A percentile compares a stretch with the other conserved stretches of the same genome.
Evolutionary conservation across 2,797 vertebrate genomes (phyloP).

Genomic region (Ara ararauna): DNA sequence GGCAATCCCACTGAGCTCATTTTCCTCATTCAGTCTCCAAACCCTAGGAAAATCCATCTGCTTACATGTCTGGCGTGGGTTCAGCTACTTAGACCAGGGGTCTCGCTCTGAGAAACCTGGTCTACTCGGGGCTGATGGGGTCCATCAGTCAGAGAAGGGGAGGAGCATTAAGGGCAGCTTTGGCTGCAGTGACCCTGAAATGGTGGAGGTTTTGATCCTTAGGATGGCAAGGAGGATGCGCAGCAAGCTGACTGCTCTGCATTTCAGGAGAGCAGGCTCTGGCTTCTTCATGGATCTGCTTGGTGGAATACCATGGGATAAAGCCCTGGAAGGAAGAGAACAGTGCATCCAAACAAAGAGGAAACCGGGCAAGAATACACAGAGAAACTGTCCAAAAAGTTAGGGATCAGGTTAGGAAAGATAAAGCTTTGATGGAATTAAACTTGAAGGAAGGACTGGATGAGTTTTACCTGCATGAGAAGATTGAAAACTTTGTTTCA

Average conservation of each 20-base stretch:
- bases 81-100: not conserved
- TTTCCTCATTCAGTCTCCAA: not conserved
- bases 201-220: not conserved
- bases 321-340: not conserved
- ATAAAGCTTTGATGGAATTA: not conserved
- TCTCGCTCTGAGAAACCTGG: not conserved
- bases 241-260: not conserved
- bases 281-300: not conserved
- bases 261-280: not conserved
- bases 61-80: not conserved
- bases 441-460: not conserved
- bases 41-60: not conserved
- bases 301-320: not conserved
- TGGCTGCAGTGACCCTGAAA: not conserved
- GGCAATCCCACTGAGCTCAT: not conserved
- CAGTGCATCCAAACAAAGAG: not conserved
- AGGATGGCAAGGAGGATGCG: not conserved
- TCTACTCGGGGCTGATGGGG: not conserved
- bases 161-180: not conserved
- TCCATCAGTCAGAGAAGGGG: not conserved
- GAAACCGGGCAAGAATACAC: not conserved
- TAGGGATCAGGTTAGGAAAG: not conserved
- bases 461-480: not conserved
- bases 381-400: not conserved
- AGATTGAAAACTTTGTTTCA: not conserved